Evolutionary conservation across 2,797 vertebrate genomes (phyloP), one percentile per base, ranked within the genome.

Genomic region (Lepilemur ruficaudatus): DNA sequence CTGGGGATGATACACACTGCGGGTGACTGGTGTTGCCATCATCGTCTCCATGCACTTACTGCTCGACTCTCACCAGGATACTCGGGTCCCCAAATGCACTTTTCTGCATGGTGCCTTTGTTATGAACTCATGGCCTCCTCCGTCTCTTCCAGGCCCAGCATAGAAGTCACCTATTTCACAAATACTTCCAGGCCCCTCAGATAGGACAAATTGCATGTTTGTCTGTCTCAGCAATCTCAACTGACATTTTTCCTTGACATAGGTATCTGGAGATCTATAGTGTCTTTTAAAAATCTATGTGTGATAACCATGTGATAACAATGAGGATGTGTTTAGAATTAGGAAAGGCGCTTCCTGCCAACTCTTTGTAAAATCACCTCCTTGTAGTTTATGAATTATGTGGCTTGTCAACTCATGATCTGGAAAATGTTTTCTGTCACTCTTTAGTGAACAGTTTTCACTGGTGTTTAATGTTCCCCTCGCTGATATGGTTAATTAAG

Each of bases 401-500:
- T 69, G 50, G 43, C 80, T 97, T 96, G 87, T 95, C 95, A 96
- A 35, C 38, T 90, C 11, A 3, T 92, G 86, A 89, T 82, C 76
- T 93, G 89, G 89, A 80, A 96, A 90, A 81, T 79, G 30, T 94
- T 89, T 94, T 94, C 61, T 95, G 91, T 97, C 84, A 90, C 89
- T 97, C 89, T 65, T 93, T 83, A 61, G 28, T 87, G 80, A 50
- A 65, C 50, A 92, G 76, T 94, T 93, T 96, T 94, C 89, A 84
- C 22, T 93, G 86, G 72, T 94, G 50, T 90, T 97, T 95, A 88
- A 63, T 95, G 91, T 95, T 94, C 72, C 46, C 25, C 35, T 95
- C 81, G 79, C 32, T 93, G 94, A 88, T 35, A 41, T 25, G 76
- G 91, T 91, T 97, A 97, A 96, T 97, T 97, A 94, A 92, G 67